Evolutionary conservation across 2,113 vertebrate species (phyloP), one percentile per base, ranked within the genome.

Genomic region (Acrocephalus kingi): DNA sequence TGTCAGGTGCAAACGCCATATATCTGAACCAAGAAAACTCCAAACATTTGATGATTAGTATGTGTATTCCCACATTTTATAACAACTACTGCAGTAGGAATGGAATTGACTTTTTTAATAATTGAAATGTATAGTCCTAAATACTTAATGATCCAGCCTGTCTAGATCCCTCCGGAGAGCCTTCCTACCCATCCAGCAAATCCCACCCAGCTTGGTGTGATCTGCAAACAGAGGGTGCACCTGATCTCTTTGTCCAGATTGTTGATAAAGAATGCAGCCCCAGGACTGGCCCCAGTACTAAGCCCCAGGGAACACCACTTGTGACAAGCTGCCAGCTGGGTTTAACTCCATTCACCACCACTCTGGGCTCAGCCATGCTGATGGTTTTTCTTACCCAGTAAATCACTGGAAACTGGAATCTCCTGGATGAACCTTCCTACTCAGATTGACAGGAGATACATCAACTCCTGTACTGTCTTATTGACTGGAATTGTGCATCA

Each of bases 141-240:
- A 68, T 95, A 93, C 82, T 89, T 86, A 55, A 37, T 20, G 13
- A 45, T 25, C 30, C 16, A 68, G 2, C 11, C 28, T 43, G 13
- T 33, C 64, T 35, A 64, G 31, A 58, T 33, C 13, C 31, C 62
- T 33, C 54, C 18, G 54, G 25, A 77, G 45, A 59, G 7, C 11
- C 11, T 43, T 45, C 17, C 63, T 51, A 27, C 11, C 21, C 35
- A 43, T 56, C 31, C 35, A 56, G 35, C 9, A 84, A 30, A 71
- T 24, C 17, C 15, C 13, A 21, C 9, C 2, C 43, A 45, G 0
- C 6, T 9, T 45, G 19, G 15, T 37, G 23, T 21, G 1, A 9
- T 18, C 23, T 58, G 31, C 10, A 84, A 37, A 33, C 6, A 27
- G 49, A 84, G 18, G 11, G 10, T 51, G 27, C 10, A 17, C 19